Evolutionary conservation across 2,113 vertebrate species (phyloP), one percentile per base, ranked within the genome.

Genomic region (Aspidoscelis tigris): DNA sequence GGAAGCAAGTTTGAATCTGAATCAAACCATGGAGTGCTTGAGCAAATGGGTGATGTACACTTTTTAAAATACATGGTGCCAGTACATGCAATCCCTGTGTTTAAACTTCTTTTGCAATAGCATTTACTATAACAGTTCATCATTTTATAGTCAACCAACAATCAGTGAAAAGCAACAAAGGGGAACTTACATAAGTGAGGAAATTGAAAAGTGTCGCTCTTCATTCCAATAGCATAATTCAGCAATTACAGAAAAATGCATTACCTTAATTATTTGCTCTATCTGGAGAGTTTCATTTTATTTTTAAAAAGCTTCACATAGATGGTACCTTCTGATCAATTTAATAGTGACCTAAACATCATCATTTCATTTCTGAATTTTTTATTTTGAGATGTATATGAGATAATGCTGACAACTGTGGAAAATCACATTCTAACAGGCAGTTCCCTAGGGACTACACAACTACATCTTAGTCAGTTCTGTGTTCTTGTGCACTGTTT

Each of bases 381-480:
- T 79, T 47, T 81, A 66, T 47, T 39, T 85, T 85, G 81, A 65
- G 78, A 39, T 85, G 55, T 76, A 47, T 83, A 72, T 71, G 85
- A 86, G 83, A 64, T 87, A 76, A 87, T 44, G 75, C 88, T 90
- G 93, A 90, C 88, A 88, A 53, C 89, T 91, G 88, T 89, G 89
- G 90, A 90, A 93, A 94, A 91, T 88, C 86, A 84, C 84, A 73
- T 80, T 76, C 92, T 90, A 89, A 92, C 58, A 90, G 91, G 90
- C 90, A 91, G 88, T 86, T 93, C 90, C 86, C 94, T 80, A 71
- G 79, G 89, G 93, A 90, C 79, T 92, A 79, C 41, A 64, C 58
- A 64, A 90, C 26, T 79, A 64, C 58, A 69, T 89, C 26, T 86
- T 83, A 88, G 86, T 87, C 74, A 88, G 86, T 87, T 82, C 41